A percentile compares a stretch with the other conserved stretches of the same genome.
These are phyloP conservation scores for Perizoma flavofasciatum DNA, from an alignment of 2,888 invertebrate genomes.

Conservation along the genomic window DNA sequence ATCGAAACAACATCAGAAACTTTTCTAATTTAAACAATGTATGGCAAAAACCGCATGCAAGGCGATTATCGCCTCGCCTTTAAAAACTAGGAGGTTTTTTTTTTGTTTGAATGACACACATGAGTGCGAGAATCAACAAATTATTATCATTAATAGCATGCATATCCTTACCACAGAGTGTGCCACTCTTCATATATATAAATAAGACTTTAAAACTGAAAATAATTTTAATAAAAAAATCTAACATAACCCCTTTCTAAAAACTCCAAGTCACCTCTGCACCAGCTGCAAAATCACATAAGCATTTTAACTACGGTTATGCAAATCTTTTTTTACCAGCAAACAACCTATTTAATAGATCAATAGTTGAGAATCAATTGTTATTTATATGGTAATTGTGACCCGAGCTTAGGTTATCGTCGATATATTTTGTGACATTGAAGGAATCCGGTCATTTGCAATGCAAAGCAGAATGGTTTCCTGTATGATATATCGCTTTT, in stretches of 20 bases:
- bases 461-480: slow-evolving; percentile 70
- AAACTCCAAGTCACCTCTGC: slow-evolving; percentile 38
- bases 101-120: too few species aligned
- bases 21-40: too few species aligned
- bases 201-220: background rate
- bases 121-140: too few species aligned
- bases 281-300: slow-evolving; percentile 47
- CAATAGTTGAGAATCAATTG: slow-evolving; percentile 75
- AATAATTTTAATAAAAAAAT: slow-evolving; percentile 5
- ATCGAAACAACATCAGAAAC: too few species aligned
- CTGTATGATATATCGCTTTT: slow-evolving; percentile 42
- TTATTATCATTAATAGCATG: background rate
- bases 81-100: too few species aligned
- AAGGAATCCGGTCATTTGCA: slow-evolving; percentile 73
- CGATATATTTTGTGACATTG: slow-evolving; percentile 60
- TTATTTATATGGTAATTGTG: slow-evolving; percentile 80
- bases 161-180: background rate
- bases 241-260: slow-evolving; percentile 1
- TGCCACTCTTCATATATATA: background rate
- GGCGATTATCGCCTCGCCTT: too few species aligned
- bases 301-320: slow-evolving; percentile 43
- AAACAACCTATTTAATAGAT: slow-evolving; percentile 61
- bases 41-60: too few species aligned
- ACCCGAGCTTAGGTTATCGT: slow-evolving; percentile 55
- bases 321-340: slow-evolving; percentile 48